A percentile compares a stretch with the other conserved stretches of the same genome.
Conservation (phyloP, 2,113 vertebrate genomes). For the Kryptolebias marmoratus region DNA sequence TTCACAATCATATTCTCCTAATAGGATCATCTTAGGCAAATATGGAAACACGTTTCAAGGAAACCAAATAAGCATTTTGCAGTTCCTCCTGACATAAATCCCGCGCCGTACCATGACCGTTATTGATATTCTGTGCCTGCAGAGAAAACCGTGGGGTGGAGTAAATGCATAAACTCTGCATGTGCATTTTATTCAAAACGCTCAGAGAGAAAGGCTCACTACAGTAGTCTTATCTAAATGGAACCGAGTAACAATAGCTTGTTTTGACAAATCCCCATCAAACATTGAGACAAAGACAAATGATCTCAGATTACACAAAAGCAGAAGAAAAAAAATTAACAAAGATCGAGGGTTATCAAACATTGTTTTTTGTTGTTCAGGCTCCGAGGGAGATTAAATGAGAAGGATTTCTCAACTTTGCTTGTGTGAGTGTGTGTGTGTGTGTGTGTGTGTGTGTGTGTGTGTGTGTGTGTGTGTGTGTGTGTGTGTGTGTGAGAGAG, state of each 20-base stretch:
- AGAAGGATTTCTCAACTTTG: conserved; percentile 10
- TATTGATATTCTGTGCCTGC: not conserved
- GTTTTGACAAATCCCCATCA: conserved; percentile 9
- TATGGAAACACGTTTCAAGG: conserved; percentile 36
- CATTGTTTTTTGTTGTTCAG: not conserved
- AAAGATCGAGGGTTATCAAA: not conserved
- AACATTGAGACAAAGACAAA: conserved; percentile 21
- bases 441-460: not conserved
- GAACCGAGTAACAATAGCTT: not conserved
- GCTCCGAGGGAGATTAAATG: conserved; percentile 21
- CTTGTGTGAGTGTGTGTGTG: not conserved
- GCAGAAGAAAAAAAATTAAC: not conserved
- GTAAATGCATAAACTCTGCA: not conserved
- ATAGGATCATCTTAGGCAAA: conserved; percentile 17
- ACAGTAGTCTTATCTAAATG: not conserved
- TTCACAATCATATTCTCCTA: not conserved
- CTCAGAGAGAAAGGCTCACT: not conserved
- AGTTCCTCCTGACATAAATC: conserved; percentile 1
- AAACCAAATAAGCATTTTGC: conserved; percentile 8
- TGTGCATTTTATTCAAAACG: conserved; percentile 1
- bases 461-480: not conserved
- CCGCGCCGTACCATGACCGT: not conserved
- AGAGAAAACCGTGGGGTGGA: not conserved
- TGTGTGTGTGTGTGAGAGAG: no score
- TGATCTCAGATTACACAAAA: conserved; percentile 14